Base-by-base conservation (phyloP, 2,888 invertebrate genomes). In the Macrosoma leucophasiata region DNA sequence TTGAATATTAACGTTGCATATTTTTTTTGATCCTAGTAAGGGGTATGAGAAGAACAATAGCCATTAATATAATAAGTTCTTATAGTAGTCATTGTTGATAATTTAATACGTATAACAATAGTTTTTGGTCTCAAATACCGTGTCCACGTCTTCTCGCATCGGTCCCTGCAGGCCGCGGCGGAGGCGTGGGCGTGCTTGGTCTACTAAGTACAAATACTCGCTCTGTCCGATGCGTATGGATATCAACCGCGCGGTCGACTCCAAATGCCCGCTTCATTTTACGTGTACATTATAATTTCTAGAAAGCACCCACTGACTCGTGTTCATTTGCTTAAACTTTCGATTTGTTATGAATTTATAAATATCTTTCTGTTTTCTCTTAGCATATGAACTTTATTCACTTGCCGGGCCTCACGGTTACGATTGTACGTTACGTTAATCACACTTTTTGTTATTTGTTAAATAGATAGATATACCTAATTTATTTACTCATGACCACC, bases 311-410 rank as follows among this genome's bases (percentile, higher is more conserved):
- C 52, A 61, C 61, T 57, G 65, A 49, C 59, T 66, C 52, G 65
- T 55, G 59, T 68, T 67, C 65, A 72, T 75, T 75, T 76, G 66
- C 64, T 69, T 73, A 70, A 74, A 77, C 76, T 76, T 78, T 78
- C 76, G 72, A 75, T 68, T 72, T 71, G 68, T 65, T 74, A 72
- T 66, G 65, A 72, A 70, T 71, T 70, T 69, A 71, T 68, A 61
- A 54, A 61, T 58, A 56, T 12, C 46, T 47, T 42, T 50, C 46
- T 49, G 58, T 67, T 74, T 68, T 72, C 68, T 63, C 69, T 64
- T 57, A 48, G 60, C 55, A 52, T 50, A 48, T 53, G 54, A 53
- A 41, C n/a, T n/a, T n/a, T n/a, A n/a, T n/a, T n/a, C n/a, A n/a
- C n/a, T n/a, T n/a, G n/a, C n/a, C n/a, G n/a, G n/a, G n/a, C n/a